phyloP scores from a whole-genome alignment of 1,140 invertebrate genomes.

The Metaphire vulgaris region DNA sequence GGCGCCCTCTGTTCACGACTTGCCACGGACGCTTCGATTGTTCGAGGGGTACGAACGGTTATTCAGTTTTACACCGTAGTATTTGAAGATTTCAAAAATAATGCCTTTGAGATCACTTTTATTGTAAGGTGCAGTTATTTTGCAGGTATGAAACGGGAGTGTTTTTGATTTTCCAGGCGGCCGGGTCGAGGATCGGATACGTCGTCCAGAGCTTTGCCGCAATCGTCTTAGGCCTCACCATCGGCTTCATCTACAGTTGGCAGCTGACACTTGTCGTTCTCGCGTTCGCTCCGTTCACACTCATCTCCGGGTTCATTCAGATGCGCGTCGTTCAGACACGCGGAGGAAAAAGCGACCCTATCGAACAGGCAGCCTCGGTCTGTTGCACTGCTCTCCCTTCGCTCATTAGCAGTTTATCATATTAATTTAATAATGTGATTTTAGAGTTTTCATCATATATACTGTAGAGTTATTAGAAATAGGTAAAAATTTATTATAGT shows the following conservation, averaged over 20 bases:
- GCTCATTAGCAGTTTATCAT: not conserved
- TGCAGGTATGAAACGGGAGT: too few relatives aligned
- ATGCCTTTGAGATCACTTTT: too few relatives aligned
- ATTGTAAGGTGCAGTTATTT: too few relatives aligned
- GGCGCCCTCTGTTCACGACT: slow-evolving; percentile 56
- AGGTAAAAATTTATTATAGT: too few relatives aligned
- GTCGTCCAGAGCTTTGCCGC: slow-evolving; percentile 52
- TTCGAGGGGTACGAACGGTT: slow-evolving; percentile 49
- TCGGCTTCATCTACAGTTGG: slow-evolving; percentile 74
- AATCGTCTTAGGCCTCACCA: slow-evolving; percentile 59
- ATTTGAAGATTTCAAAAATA: too few relatives aligned
- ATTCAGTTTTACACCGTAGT: too few relatives aligned
- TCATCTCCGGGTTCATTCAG: slow-evolving; percentile 68
- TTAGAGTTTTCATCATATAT: too few relatives aligned
- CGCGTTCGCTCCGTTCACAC: slow-evolving; percentile 65
- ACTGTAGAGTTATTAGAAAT: too few relatives aligned
- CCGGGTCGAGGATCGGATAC: slow-evolving; percentile 52
- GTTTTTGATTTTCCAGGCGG: slow-evolving; percentile 52
- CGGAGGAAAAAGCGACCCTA: not conserved
- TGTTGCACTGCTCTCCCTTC: not conserved
- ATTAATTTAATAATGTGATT: not conserved
- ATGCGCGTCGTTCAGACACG: slow-evolving; percentile 45
- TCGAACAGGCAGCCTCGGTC: slow-evolving; percentile 3
- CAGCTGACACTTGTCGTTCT: slow-evolving; percentile 73
- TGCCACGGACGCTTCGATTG: slow-evolving; percentile 56